A percentile compares a stretch with the other conserved stretches of the same genome.
These are phyloP conservation scores for Venturia canescens DNA, from an alignment of 1,140 invertebrate species.

Conservation along the genomic window DNA sequence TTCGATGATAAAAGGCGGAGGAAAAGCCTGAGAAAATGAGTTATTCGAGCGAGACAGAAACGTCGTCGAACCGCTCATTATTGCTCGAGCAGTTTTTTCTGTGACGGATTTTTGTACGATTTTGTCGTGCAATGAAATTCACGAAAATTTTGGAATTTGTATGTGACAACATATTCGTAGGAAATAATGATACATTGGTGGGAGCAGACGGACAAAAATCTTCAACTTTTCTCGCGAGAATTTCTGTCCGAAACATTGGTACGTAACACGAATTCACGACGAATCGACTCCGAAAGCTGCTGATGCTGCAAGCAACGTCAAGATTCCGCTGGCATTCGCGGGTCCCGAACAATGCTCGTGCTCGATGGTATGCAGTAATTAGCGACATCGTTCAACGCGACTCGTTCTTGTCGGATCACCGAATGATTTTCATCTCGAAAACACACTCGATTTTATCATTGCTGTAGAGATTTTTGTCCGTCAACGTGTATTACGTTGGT, in stretches of 20 bases:
- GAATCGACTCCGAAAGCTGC: conserved; percentile 44
- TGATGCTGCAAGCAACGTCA: conserved; percentile 19
- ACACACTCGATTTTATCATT: not conserved
- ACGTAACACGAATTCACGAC: conserved; percentile 19
- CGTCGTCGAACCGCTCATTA: too few species aligned
- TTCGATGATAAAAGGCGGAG: too few species aligned
- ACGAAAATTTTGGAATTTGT: too few species aligned
- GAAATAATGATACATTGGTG: too few species aligned
- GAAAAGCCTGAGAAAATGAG: too few species aligned
- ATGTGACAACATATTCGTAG: too few species aligned
- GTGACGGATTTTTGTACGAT: too few species aligned
- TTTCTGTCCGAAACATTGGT: not conserved
- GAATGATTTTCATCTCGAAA: conserved; percentile 63
- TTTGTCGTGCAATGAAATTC: too few species aligned
- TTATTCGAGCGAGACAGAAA: too few species aligned
- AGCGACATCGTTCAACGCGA: conserved; percentile 66
- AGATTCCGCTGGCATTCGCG: conserved; percentile 69
- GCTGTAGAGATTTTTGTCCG: not conserved
- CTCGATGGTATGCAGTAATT: conserved; percentile 75
- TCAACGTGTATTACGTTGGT: not conserved
- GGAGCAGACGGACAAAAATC: too few species aligned
- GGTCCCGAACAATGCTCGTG: conserved; percentile 73
- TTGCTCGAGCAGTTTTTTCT: too few species aligned
- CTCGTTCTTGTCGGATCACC: conserved; percentile 52
- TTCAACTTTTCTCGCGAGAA: not conserved